These are phyloP conservation scores for Baccha elongata DNA, from an alignment of 2,888 invertebrate genomes.

Conservation along the genomic window DNA sequence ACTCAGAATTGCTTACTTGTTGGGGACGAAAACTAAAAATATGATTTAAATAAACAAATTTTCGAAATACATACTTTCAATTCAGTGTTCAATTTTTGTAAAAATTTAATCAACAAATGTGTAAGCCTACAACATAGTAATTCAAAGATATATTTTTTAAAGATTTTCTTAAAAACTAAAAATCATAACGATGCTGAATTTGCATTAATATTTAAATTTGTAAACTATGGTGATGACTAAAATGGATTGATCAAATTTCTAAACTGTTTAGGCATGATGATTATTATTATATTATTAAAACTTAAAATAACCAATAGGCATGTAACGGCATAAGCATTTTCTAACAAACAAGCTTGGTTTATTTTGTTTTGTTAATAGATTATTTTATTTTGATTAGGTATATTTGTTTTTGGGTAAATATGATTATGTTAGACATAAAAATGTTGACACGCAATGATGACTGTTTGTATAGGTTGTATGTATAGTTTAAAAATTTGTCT, in stretches of 20 bases:
- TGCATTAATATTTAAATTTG: neutral
- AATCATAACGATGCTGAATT: neutral
- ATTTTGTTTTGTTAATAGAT: neutral
- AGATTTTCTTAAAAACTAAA: no score
- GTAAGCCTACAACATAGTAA: no score
- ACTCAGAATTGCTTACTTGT: no score
- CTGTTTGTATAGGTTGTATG: conserved; percentile 30
- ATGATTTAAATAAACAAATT: no score
- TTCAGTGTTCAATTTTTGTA: no score
- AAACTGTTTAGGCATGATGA: neutral
- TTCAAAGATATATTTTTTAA: no score
- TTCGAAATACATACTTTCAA: no score
- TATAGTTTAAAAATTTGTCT: conserved; percentile 39
- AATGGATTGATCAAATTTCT: neutral
- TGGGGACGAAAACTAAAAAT: no score
- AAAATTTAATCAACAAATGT: no score
- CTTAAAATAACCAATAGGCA: neutral
- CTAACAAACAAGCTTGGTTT: conserved; percentile 24
- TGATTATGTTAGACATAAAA: conserved; percentile 32
- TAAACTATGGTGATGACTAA: neutral
- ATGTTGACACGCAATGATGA: conserved; percentile 37
- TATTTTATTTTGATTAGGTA: neutral
- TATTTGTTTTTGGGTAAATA: conserved; percentile 1
- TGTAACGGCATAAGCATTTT: conserved; percentile 12
- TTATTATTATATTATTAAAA: neutral